phyloP scores from a whole-genome alignment of 2,797 vertebrate species.

The Mastacembelus armatus region DNA sequence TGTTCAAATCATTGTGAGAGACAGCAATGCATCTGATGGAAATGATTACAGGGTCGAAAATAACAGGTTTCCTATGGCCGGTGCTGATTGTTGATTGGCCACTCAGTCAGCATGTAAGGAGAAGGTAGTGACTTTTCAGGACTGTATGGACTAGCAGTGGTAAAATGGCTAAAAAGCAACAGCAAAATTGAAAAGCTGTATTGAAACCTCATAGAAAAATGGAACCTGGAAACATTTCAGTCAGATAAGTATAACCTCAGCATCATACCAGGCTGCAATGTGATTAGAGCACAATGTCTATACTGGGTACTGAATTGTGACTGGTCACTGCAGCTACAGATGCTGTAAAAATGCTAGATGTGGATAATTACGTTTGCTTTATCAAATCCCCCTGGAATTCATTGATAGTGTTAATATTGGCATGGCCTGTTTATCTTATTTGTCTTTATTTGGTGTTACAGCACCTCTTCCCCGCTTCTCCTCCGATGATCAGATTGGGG shows the following conservation, averaged over 20 bases:
- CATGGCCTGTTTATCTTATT: conserved; percentile 73
- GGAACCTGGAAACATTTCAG: conserved; percentile 55
- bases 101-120: conserved; percentile 70
- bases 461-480: conserved; percentile 62
- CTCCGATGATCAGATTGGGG: conserved; percentile 73
- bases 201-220: conserved; percentile 44
- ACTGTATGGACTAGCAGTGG: conserved; percentile 52
- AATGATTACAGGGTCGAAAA: conserved; percentile 86
- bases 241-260: conserved; percentile 44
- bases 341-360: conserved; percentile 27
- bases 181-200: conserved; percentile 51
- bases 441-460: conserved; percentile 74
- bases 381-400: conserved; percentile 61
- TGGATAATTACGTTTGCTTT: conserved; percentile 68
- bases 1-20: conserved; percentile 71
- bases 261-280: conserved; percentile 28
- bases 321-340: conserved; percentile 43
- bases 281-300: conserved; percentile 40
- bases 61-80: conserved; percentile 81
- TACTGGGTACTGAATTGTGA: conserved; percentile 19
- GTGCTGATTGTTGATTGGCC: conserved; percentile 87
- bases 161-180: conserved; percentile 58
- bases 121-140: conserved; percentile 66
- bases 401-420: conserved; percentile 64
- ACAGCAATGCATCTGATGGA: conserved; percentile 80